Evolutionary conservation across 2,113 vertebrate species (phyloP), one percentile per base, ranked within the genome.

Genomic region (Trematomus loennbergii): DNA sequence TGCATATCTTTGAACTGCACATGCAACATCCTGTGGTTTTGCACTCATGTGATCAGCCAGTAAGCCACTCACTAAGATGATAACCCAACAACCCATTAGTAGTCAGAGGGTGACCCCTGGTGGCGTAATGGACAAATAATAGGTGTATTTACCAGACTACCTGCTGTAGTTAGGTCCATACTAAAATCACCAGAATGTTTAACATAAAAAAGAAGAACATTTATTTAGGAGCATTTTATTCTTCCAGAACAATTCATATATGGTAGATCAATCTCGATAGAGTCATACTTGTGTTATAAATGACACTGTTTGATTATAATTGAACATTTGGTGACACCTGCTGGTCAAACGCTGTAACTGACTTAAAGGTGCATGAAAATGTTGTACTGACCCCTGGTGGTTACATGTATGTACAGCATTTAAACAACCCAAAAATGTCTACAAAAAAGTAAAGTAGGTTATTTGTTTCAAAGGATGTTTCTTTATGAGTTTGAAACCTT

Each of bases 101-200:
- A 82, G 61, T 70, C 22, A 53, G 15, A 84, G 71, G 71, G 64
- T 9, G 75, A 70, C 86, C 74, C 54, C 92, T 94, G 22, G 78
- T 92, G 93, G 88, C 2, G 1, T 0, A 53, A 29, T 45, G 2
- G 1, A 16, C 11, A 9, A 45, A 75, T 61, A 13, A 17, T 8
- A 61, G 7, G 5, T 29, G 4, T 18, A 17, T 1, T 33, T 17
- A 72, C 52, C 20, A 50, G 18, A 62, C 18, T 18, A 17, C 1
- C 2, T n/a, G 17, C 2, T 18, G 22, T 13, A 17, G n/a, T 70
- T 16, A 46, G 6, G 7, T 62, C 11, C n/a, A 16, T 36, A n/a
- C 3, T 33, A 17, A 66, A 59, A 43, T 62, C 12, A 72, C 20
- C 4, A 50, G 1, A 70, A 7, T 33, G 70, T 58, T 6, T 75